Percentiles rank a stretch among this genome's conserved stretches.
phyloP scores from a whole-genome alignment of 1,140 invertebrate species.

The Eulimnadia texana region DNA sequence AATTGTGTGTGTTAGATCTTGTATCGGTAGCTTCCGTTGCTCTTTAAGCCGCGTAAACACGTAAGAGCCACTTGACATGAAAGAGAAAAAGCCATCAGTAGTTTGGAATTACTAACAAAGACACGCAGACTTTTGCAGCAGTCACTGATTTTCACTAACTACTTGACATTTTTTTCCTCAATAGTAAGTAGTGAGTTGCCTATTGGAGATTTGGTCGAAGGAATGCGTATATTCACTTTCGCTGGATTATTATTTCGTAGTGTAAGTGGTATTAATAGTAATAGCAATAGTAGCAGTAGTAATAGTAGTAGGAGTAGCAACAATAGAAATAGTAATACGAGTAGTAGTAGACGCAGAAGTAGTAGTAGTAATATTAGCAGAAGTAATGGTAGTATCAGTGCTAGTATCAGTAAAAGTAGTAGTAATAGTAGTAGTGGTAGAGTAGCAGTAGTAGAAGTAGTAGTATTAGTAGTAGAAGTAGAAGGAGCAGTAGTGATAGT shows the following conservation, averaged over 20 bases:
- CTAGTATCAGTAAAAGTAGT: not conserved
- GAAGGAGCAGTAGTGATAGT: not conserved
- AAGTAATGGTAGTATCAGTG: not conserved
- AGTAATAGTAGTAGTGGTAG: not conserved
- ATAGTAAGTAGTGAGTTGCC: not conserved
- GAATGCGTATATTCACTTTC: not conserved
- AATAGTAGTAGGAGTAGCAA: not conserved
- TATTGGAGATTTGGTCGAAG: not conserved
- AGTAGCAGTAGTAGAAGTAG: not conserved
- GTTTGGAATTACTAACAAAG: too few species aligned
- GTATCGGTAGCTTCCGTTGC: too few species aligned
- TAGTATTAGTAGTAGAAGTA: not conserved
- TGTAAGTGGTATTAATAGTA: not conserved
- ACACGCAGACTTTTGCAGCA: too few species aligned
- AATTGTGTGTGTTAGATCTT: too few species aligned
- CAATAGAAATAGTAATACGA: not conserved
- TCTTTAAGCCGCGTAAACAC: too few species aligned
- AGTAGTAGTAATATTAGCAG: not conserved
- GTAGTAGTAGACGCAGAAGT: not conserved
- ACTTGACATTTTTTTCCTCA: too few species aligned
- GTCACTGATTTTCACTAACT: too few species aligned
- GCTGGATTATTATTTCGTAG: too few species aligned
- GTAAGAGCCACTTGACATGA: too few species aligned
- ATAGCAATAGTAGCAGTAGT: not conserved
- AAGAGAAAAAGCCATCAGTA: too few species aligned